phyloP scores from a whole-genome alignment of 2,113 vertebrate genomes.

The Toxotes chatareus region DNA sequence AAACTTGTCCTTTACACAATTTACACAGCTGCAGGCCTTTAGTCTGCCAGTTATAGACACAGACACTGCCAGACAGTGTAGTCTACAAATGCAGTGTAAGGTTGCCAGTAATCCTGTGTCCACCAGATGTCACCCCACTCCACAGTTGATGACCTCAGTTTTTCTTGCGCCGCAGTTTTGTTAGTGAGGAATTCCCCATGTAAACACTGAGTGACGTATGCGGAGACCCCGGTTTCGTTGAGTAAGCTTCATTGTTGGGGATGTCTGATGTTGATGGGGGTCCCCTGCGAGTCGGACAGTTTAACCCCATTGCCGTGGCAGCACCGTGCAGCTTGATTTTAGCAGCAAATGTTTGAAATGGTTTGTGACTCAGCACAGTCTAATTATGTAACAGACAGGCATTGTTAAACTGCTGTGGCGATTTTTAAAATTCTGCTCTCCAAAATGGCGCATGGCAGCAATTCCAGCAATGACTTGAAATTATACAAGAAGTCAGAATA shows the following conservation, averaged over 20 bases:
- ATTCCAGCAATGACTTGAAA: neutral
- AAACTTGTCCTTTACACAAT: neutral
- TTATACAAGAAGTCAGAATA: neutral
- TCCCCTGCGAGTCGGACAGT: neutral
- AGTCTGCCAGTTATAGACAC: constrained; percentile 33
- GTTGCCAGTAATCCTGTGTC: constrained; percentile 21
- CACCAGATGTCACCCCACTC: constrained; percentile 75
- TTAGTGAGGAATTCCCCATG: constrained; percentile 78
- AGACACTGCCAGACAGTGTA: rapidly evolving
- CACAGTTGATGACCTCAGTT: constrained; percentile 1
- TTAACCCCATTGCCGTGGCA: neutral
- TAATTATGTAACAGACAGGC: constrained; percentile 38
- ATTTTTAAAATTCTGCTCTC: constrained; percentile 7
- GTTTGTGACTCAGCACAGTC: constrained; percentile 41
- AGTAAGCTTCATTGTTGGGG: constrained; percentile 67
- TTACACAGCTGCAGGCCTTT: neutral
- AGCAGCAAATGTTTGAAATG: constrained; percentile 30
- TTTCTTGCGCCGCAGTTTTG: constrained; percentile 13
- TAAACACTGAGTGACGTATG: constrained; percentile 74
- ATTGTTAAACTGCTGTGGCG: constrained; percentile 34
- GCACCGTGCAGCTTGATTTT: neutral
- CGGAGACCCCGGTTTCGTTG: constrained; percentile 73
- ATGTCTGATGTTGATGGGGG: constrained; percentile 41
- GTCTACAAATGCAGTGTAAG: neutral
- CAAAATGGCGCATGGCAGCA: neutral